These are phyloP conservation scores for Hucho hucho DNA, from an alignment of 2,113 vertebrate species.

Conservation along the genomic window DNA sequence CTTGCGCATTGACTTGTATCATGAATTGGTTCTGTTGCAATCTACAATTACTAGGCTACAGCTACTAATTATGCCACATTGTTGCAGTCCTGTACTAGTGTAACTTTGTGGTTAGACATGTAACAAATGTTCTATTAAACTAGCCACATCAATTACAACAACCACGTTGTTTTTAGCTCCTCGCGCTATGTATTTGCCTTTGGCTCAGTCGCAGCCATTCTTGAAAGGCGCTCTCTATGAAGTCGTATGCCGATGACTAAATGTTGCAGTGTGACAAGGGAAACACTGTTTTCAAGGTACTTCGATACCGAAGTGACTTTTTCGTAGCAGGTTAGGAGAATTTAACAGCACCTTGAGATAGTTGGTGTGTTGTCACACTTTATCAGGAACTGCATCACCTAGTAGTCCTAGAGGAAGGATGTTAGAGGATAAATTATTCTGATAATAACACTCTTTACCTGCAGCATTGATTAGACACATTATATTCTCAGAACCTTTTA, in stretches of 20 bases:
- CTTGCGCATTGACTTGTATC: too few species aligned
- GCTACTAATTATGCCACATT: too few species aligned
- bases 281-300: too few species aligned
- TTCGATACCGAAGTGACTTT: too few species aligned
- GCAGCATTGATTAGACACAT: neutral
- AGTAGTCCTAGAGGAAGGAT: neutral
- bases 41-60: too few species aligned
- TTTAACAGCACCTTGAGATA: neutral
- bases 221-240: slow-evolving; percentile 16
- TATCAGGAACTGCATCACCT: neutral
- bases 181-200: neutral
- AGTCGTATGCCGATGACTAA: slow-evolving; percentile 16
- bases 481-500: neutral
- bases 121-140: neutral
- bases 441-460: neutral
- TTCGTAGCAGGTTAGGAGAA: neutral
- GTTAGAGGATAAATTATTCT: neutral
- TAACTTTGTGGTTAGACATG: neutral
- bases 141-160: neutral
- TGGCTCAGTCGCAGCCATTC: neutral
- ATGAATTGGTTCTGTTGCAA: too few species aligned
- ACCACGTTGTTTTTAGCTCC: neutral
- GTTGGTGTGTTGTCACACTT: neutral
- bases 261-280: neutral
- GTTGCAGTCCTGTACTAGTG: neutral